Conservation (phyloP, 2,888 invertebrate genomes). For the Hemaris fuciformis region DNA sequence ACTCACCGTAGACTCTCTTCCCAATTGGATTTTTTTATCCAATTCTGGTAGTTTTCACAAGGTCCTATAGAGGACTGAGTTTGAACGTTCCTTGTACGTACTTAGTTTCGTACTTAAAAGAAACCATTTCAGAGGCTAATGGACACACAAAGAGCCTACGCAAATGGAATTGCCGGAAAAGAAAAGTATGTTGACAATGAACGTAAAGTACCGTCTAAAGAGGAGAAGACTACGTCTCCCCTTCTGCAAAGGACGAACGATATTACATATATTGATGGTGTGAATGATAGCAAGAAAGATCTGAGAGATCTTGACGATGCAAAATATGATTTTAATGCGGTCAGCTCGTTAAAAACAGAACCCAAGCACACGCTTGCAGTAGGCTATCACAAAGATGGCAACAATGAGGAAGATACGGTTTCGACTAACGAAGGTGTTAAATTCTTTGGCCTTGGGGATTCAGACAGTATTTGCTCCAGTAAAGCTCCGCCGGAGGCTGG, state of each 20-base stretch:
- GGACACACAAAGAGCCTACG: constrained; percentile 68
- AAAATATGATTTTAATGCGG: constrained; percentile 63
- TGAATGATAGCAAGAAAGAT: constrained; percentile 50
- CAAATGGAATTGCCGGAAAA: constrained; percentile 75
- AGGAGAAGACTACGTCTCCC: constrained; percentile 74
- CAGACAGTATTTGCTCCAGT: constrained; percentile 75
- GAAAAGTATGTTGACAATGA: constrained; percentile 65
- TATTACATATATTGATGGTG: constrained; percentile 63
- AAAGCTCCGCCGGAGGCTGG: constrained; percentile 57
- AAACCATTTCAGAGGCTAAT: constrained; percentile 60
- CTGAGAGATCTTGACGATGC: constrained; percentile 45
- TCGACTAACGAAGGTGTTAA: constrained; percentile 77
- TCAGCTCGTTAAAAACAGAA: constrained; percentile 67
- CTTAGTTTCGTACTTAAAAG: constrained; percentile 55
- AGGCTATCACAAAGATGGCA: constrained; percentile 50
- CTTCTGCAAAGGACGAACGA: constrained; percentile 58
- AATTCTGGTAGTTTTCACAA: constrained; percentile 55
- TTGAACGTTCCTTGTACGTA: constrained; percentile 49
- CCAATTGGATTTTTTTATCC: constrained; percentile 56
- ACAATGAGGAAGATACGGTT: constrained; percentile 65
- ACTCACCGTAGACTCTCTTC: constrained; percentile 61
- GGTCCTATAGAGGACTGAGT: constrained; percentile 52
- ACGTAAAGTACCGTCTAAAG: constrained; percentile 72
- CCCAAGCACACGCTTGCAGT: constrained; percentile 52
- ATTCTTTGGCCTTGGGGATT: constrained; percentile 76